Conservation (phyloP, 1,140 invertebrate species). For the Limonius californicus region DNA sequence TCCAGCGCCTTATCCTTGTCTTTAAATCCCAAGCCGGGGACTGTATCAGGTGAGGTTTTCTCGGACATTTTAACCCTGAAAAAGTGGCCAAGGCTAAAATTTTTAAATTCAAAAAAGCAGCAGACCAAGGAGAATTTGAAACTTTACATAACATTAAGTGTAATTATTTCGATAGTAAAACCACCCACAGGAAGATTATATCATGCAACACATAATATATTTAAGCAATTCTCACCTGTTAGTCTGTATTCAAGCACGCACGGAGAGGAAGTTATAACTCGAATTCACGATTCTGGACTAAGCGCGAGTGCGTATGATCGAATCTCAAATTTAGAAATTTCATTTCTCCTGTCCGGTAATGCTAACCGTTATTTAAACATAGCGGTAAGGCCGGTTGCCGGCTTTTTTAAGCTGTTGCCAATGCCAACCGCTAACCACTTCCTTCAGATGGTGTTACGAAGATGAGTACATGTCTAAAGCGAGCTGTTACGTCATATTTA, state of each 20-base stretch:
- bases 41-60: constrained; percentile 44
- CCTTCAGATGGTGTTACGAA: too few species aligned
- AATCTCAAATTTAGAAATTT: not conserved
- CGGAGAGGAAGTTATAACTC: not conserved
- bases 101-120: too few species aligned
- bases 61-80: constrained; percentile 35
- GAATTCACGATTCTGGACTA: not conserved
- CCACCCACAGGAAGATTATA: too few species aligned
- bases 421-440: too few species aligned
- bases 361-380: not conserved
- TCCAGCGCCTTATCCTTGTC: constrained; percentile 63
- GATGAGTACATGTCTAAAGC: constrained; percentile 16
- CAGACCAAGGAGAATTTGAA: too few species aligned
- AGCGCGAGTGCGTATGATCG: not conserved
- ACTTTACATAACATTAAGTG: too few species aligned
- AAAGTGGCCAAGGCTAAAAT: not conserved
- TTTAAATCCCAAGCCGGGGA: constrained; percentile 62
- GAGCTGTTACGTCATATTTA: constrained; percentile 22
- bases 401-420: too few species aligned
- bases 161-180: too few species aligned
- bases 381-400: too few species aligned
- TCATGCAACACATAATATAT: too few species aligned
- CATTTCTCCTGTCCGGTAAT: not conserved
- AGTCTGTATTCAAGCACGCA: not conserved
- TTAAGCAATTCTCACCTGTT: too few species aligned